phyloP scores from a whole-genome alignment of 2,113 vertebrate species.

The Campylorhamphus procurvoides region DNA sequence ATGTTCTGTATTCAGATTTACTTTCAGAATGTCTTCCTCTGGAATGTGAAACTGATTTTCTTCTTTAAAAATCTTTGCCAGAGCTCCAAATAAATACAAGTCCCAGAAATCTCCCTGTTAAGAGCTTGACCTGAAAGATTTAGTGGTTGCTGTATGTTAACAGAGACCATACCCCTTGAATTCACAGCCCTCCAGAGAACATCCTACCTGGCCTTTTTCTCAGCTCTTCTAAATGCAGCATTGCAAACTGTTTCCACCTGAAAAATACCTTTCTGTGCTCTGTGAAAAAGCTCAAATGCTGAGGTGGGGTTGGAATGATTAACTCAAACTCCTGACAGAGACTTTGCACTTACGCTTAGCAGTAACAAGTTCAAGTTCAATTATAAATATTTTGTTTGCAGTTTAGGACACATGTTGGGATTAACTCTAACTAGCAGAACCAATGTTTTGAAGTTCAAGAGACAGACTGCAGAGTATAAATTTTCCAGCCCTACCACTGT shows the following conservation, averaged over 20 bases:
- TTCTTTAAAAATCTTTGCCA: background rate
- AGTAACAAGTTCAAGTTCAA: background rate
- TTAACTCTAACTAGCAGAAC: background rate
- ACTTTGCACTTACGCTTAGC: background rate
- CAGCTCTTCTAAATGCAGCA: background rate
- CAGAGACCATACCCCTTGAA: background rate
- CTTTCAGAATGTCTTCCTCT: background rate
- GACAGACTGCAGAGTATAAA: background rate
- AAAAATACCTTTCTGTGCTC: background rate
- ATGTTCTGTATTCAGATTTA: background rate
- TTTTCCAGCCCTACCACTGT: background rate
- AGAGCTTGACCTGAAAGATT: background rate
- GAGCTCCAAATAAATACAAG: background rate
- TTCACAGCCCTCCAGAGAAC: background rate
- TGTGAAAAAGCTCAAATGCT: background rate
- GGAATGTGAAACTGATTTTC: background rate
- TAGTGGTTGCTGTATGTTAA: background rate
- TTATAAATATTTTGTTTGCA: background rate
- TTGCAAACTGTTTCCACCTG: background rate
- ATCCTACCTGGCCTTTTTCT: background rate
- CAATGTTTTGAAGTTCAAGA: background rate
- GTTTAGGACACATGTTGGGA: background rate
- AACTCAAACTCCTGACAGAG: background rate
- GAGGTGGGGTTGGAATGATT: background rate
- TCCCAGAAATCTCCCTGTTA: background rate